A percentile compares a stretch with the other conserved stretches of the same genome.
phyloP scores from a whole-genome alignment of 2,113 vertebrate species.

The Deroptyus accipitrinus region DNA sequence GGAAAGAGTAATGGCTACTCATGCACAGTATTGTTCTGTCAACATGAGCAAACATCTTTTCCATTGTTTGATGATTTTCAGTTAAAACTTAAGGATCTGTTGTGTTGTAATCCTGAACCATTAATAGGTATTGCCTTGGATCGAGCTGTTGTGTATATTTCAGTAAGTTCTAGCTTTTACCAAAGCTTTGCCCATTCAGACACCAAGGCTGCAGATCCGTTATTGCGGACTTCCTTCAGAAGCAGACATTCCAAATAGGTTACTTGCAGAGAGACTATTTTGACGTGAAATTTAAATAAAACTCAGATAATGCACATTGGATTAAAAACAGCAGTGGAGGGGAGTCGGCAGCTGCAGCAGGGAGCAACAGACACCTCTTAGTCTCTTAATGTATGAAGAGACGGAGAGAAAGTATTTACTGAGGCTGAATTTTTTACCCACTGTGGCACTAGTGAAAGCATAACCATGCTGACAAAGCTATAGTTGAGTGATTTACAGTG shows the following conservation, averaged over 20 bases:
- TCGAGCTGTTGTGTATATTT: not conserved
- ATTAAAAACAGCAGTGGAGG: not conserved
- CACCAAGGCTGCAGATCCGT: not conserved
- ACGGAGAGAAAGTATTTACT: not conserved
- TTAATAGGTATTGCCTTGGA: not conserved
- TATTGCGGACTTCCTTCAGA: not conserved
- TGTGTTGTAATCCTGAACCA: not conserved
- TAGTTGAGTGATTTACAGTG: not conserved
- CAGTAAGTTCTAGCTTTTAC: not conserved
- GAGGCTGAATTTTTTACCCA: not conserved
- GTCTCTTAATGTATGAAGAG: not conserved
- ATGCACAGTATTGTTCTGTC: not conserved
- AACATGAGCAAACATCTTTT: not conserved
- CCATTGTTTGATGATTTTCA: not conserved
- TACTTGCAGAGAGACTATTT: not conserved
- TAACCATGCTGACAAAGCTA: not conserved
- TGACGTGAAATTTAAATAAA: slow-evolving; percentile 1
- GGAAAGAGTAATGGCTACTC: not conserved
- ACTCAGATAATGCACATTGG: not conserved
- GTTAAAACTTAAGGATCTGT: not conserved
- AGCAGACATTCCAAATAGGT: not conserved
- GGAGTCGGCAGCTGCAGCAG: not conserved
- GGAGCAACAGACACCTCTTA: not conserved
- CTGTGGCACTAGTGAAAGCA: not conserved
- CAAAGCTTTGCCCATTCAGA: not conserved